Conservation (phyloP, 2,113 vertebrate genomes). For the Choloepus hoffmanni region DNA sequence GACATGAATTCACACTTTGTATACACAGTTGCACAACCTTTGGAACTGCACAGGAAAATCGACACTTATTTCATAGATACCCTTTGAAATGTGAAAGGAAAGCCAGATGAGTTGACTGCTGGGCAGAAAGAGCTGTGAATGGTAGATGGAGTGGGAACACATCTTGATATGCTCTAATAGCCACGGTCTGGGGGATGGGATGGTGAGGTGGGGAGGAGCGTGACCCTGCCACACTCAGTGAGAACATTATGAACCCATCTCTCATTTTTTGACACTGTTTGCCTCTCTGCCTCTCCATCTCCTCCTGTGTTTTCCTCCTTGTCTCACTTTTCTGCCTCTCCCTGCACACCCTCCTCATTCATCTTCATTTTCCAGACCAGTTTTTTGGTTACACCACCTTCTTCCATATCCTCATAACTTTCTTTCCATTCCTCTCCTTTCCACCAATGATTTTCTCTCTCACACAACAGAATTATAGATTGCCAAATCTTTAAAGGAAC, state of each 20-base stretch:
- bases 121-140: conserved; percentile 6
- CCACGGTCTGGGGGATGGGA: background rate
- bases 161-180: background rate
- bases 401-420: background rate
- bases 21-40: background rate
- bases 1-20: background rate
- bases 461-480: background rate
- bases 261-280: background rate
- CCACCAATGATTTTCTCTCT: background rate
- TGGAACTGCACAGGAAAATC: background rate
- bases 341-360: background rate
- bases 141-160: background rate
- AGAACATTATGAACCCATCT: background rate
- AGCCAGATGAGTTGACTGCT: background rate
- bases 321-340: background rate
- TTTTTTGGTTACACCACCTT: background rate
- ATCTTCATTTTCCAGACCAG: background rate
- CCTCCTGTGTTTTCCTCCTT: background rate
- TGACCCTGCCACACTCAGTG: background rate
- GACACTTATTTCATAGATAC: background rate
- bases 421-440: background rate
- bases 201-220: background rate
- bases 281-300: background rate
- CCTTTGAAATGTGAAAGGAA: conserved; percentile 41
- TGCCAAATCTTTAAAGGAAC: background rate